These are phyloP conservation scores for Eretmochelys imbricata DNA, from an alignment of 2,113 vertebrate genomes.

Conservation along the genomic window DNA sequence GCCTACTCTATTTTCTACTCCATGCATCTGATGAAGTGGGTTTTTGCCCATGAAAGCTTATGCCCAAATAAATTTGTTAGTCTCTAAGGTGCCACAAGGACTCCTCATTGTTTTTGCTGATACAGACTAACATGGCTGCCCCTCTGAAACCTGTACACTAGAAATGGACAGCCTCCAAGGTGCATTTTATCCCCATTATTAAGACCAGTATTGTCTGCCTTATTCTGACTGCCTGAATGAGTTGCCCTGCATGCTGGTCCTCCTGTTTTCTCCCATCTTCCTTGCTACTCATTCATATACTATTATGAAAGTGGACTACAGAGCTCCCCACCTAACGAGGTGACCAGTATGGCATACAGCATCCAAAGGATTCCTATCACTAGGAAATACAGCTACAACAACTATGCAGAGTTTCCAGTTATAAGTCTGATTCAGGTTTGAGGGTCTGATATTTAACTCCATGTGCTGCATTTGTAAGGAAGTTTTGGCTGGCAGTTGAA, in stretches of 20 bases:
- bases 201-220: neutral
- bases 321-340: neutral
- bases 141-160: neutral
- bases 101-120: too few relatives aligned
- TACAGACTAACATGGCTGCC: too few relatives aligned
- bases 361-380: neutral
- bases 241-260: neutral
- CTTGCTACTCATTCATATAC: neutral
- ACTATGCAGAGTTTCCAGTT: neutral
- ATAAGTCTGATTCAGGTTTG: neutral
- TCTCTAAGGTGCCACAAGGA: too few relatives aligned
- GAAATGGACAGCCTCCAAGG: neutral
- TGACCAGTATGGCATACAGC: neutral
- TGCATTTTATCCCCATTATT: neutral
- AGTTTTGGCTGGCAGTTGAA: neutral
- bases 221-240: neutral
- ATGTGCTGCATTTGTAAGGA: neutral
- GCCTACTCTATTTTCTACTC: too few relatives aligned
- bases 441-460: neutral
- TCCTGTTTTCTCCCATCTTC: neutral
- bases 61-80: too few relatives aligned
- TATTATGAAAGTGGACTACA: neutral
- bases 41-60: too few relatives aligned
- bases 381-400: neutral
- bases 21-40: too few relatives aligned